These are phyloP conservation scores for Ischnus inquisitorius DNA, from an alignment of 2,888 invertebrate species.

Conservation along the genomic window DNA sequence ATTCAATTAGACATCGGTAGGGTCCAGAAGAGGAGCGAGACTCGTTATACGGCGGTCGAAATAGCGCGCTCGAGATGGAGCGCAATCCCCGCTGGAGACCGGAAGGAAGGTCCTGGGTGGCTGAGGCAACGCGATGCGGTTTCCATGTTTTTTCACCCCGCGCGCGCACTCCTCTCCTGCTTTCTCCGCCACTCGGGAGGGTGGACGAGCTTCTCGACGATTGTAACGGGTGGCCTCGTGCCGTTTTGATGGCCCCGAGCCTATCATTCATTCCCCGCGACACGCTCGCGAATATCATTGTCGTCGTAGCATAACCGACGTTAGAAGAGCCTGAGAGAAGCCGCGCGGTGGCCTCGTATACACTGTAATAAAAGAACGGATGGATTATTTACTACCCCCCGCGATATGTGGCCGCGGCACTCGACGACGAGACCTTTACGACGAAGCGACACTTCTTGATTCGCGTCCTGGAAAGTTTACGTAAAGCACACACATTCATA, in stretches of 20 bases:
- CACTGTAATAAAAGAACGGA: slow-evolving; percentile 39
- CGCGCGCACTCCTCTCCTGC: slow-evolving; percentile 74
- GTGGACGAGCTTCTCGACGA: slow-evolving; percentile 68
- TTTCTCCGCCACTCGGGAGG: slow-evolving; percentile 64
- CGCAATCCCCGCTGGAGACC: slow-evolving; percentile 76
- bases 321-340: slow-evolving; percentile 72
- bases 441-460: neutral
- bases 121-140: slow-evolving; percentile 85
- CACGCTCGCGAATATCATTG: slow-evolving; percentile 77
- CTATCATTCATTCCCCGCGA: slow-evolving; percentile 78
- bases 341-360: slow-evolving; percentile 20
- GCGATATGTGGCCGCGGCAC: neutral
- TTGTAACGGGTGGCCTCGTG: slow-evolving; percentile 81
- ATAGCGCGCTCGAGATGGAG: slow-evolving; percentile 60
- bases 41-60: slow-evolving; percentile 54
- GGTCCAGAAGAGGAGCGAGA: slow-evolving; percentile 48
- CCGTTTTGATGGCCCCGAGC: slow-evolving; percentile 81
- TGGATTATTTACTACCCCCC: slow-evolving; percentile 76
- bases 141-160: slow-evolving; percentile 85
- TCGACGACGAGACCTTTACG: neutral
- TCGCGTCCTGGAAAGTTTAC: too few relatives aligned
- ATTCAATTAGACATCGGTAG: slow-evolving; percentile 80
- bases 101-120: slow-evolving; percentile 83
- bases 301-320: slow-evolving; percentile 68
- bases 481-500: too few relatives aligned